Evolutionary conservation across 1,140 invertebrate species (phyloP).

Genomic region (Medauroidea extradentata): DNA sequence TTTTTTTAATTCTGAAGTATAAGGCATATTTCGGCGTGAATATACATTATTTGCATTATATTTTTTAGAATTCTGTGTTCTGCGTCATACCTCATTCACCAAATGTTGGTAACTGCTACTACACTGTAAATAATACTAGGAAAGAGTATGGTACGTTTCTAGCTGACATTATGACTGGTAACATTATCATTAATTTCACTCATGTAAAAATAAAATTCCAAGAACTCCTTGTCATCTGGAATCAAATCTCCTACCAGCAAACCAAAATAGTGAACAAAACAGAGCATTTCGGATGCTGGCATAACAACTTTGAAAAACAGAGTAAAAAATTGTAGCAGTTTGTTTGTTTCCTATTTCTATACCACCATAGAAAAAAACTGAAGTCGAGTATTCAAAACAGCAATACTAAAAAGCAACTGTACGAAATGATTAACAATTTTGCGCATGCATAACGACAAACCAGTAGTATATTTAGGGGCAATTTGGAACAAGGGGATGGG

Average conservation of each 20-base stretch:
- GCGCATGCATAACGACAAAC: constrained; percentile 28
- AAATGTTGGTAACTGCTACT: constrained; percentile 23
- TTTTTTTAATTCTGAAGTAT: constrained; percentile 19
- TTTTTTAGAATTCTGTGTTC: constrained; percentile 30
- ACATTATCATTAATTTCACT: constrained; percentile 27
- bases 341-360: constrained; percentile 25
- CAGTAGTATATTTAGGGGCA: no score
- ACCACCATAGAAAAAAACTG: constrained; percentile 23
- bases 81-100: constrained; percentile 29
- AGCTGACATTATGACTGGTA: constrained; percentile 4
- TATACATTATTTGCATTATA: constrained; percentile 15
- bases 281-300: constrained; percentile 29
- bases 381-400: constrained; percentile 26
- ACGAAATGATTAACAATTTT: constrained; percentile 24
- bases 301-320: constrained; percentile 25
- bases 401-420: constrained; percentile 24
- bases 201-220: constrained; percentile 26
- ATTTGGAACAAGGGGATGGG: no score
- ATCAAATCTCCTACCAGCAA: constrained; percentile 29
- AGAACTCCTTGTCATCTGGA: constrained; percentile 19
- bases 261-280: constrained; percentile 23
- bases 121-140: constrained; percentile 20
- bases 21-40: constrained; percentile 23
- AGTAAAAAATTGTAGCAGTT: constrained; percentile 12
- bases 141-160: not conserved